Percentiles rank a stretch among this genome's conserved stretches.
Evolutionary conservation across 30 jellyfish, hydroid and myxozoan species (phyloP).

Genomic region (Pelagia noctiluca): DNA sequence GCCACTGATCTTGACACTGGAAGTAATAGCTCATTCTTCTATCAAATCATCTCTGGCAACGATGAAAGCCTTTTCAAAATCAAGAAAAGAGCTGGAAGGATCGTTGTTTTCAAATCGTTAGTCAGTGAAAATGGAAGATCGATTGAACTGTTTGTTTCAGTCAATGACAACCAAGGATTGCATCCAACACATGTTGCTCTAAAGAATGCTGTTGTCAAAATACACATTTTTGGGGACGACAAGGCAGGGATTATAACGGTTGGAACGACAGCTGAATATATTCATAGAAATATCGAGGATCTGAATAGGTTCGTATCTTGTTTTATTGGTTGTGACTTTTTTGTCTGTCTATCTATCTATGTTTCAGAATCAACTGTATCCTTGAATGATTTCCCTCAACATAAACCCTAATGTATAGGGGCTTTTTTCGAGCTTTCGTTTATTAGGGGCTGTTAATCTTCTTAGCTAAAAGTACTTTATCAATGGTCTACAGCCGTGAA

Average conservation of each 20-base stretch:
- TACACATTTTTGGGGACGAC: slow-evolving; percentile 41
- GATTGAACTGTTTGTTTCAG: slow-evolving; percentile 19
- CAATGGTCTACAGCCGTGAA: too few species aligned
- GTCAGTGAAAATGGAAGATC: slow-evolving; percentile 46
- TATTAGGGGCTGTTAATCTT: too few species aligned
- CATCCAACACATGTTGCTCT: slow-evolving; percentile 41
- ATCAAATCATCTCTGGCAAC: slow-evolving; percentile 67
- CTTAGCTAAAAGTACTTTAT: too few species aligned
- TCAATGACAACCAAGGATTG: slow-evolving; percentile 52
- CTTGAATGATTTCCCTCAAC: background rate
- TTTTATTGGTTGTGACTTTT: background rate
- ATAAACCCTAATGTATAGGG: too few species aligned
- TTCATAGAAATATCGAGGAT: slow-evolving; percentile 1
- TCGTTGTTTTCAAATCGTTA: slow-evolving; percentile 53
- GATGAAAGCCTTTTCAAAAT: slow-evolving; percentile 53
- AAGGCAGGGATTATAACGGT: slow-evolving; percentile 43
- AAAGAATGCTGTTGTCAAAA: slow-evolving; percentile 5
- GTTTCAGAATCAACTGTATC: background rate
- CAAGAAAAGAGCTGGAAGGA: slow-evolving; percentile 51
- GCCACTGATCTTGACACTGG: slow-evolving; percentile 72
- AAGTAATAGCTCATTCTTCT: slow-evolving; percentile 46
- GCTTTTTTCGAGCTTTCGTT: background rate
- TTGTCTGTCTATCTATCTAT: background rate
- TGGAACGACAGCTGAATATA: slow-evolving; percentile 40
- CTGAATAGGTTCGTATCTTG: slow-evolving; percentile 14